A percentile compares a stretch with the other conserved stretches of the same genome.
Conservation (phyloP, 2,888 invertebrate species). For the Chouioia cunea region DNA sequence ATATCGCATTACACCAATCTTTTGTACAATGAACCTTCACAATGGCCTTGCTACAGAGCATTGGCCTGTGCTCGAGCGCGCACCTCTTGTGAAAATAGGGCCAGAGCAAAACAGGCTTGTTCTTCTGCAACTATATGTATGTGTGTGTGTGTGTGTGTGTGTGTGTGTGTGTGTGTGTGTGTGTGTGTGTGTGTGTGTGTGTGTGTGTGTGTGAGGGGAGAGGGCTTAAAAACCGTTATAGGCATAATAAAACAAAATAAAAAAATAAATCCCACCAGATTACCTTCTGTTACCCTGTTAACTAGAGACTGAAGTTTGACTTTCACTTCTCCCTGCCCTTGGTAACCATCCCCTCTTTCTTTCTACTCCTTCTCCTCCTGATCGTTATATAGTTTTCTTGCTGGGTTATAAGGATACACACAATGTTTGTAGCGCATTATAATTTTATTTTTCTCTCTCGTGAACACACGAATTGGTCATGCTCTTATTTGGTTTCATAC, state of each 20-base stretch:
- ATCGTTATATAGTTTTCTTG: neutral
- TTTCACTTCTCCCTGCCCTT: slow-evolving; percentile 57
- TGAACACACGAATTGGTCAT: neutral
- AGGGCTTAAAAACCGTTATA: neutral
- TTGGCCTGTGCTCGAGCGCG: too few relatives aligned
- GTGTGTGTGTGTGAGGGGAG: too few relatives aligned
- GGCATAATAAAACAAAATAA: slow-evolving; percentile 24
- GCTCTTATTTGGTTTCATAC: neutral
- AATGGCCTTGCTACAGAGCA: too few relatives aligned
- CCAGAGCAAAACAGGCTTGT: too few relatives aligned
- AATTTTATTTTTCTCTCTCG: slow-evolving; percentile 3
- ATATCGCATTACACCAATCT: too few relatives aligned
- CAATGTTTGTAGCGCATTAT: neutral
- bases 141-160: too few relatives aligned
- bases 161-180: too few relatives aligned
- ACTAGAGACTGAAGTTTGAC: slow-evolving; percentile 54
- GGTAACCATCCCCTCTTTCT: slow-evolving; percentile 37
- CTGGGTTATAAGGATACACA: neutral
- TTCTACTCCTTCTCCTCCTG: neutral
- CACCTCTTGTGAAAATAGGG: too few relatives aligned
- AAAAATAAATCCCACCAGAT: slow-evolving; percentile 33
- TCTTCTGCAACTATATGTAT: too few relatives aligned
- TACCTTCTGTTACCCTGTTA: slow-evolving; percentile 57
- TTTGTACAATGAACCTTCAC: too few relatives aligned
- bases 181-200: too few relatives aligned